Conservation (phyloP, 2,888 invertebrate species). For the Leptopilina drosophilae region DNA sequence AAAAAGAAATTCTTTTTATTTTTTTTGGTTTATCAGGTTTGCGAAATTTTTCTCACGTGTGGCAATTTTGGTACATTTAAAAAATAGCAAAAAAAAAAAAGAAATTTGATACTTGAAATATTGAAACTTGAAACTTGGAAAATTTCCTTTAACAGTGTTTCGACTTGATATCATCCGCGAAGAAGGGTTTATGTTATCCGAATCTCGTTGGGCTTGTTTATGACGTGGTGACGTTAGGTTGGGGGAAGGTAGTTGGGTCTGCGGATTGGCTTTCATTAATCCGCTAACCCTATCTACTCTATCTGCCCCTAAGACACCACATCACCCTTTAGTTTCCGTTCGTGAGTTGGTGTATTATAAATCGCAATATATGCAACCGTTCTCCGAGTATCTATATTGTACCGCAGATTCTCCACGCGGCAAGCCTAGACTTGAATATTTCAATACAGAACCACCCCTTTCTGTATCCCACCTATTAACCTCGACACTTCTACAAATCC, state of each 20-base stretch:
- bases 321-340: slow-evolving; percentile 49
- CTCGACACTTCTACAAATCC: slow-evolving; percentile 63
- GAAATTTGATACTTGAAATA: slow-evolving; percentile 8
- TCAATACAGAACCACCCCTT: slow-evolving; percentile 74
- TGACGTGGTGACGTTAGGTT: slow-evolving; percentile 67
- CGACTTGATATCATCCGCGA: slow-evolving; percentile 48
- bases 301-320: slow-evolving; percentile 52
- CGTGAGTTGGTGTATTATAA: slow-evolving; percentile 67
- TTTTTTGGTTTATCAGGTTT: too few relatives aligned
- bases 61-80: neutral
- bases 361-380: slow-evolving; percentile 71
- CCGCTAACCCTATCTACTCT: slow-evolving; percentile 71
- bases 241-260: slow-evolving; percentile 60
- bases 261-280: slow-evolving; percentile 76
- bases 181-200: slow-evolving; percentile 62
- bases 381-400: slow-evolving; percentile 60
- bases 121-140: too few relatives aligned
- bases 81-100: too few relatives aligned
- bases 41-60: too few relatives aligned
- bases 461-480: slow-evolving; percentile 75
- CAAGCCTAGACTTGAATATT: slow-evolving; percentile 75
- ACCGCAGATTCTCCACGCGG: slow-evolving; percentile 69
- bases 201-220: slow-evolving; percentile 70
- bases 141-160: slow-evolving; percentile 10
- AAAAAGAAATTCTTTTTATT: neutral